Evolutionary conservation across 64 coral and sea anemone species (phyloP), one percentile per base, ranked within the genome.

Genomic region (Catalaphyllia jardinei): DNA sequence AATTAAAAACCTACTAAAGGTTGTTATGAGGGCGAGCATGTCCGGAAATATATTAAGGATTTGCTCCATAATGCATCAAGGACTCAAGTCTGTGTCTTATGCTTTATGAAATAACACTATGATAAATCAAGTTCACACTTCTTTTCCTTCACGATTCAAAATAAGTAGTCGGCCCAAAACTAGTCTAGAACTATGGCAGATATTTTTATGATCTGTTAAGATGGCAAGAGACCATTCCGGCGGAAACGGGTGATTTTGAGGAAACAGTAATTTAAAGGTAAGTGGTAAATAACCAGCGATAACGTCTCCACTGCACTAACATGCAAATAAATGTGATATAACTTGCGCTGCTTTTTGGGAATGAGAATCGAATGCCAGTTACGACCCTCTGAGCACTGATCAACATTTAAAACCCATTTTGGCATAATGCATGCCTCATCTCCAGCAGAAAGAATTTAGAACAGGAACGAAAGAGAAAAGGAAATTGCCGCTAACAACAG

Each of bases 1-100:
- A 77, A 77, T 77, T 77, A 77, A 61, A 31, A 31, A 61, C 20
- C 25, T 7, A 55, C 54, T 80, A 80, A 80, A 59, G 55, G 10
- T 31, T 80, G 74, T 80, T 31, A 62, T 60, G 15, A 60, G 29
- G 31, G 78, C 11, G 49, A 79, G n/a, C 24, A 79, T 52, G 76
- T 28, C 76, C 76, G 76, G 76, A 80, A 80, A 61, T 80, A 31
- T 57, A 50, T 13, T 10, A 17, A 2, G 42, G 49, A 76, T 76
- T 57, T 57, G 15, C 12, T 69, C 20, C n/a, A 69, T 69, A 24
- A 24, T 69, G 22, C 22, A 69, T 69, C 65, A 69, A 11, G 65
- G 25, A 24, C 25, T 69, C 4, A 69, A 69, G 29, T 69, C 65
- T 69, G 11, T 22, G 22, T 57, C n/a, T 69, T 69, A n/a, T 29